Conservation (phyloP, 1,140 invertebrate species). For the Pseudomyrmex flavicornis region DNA sequence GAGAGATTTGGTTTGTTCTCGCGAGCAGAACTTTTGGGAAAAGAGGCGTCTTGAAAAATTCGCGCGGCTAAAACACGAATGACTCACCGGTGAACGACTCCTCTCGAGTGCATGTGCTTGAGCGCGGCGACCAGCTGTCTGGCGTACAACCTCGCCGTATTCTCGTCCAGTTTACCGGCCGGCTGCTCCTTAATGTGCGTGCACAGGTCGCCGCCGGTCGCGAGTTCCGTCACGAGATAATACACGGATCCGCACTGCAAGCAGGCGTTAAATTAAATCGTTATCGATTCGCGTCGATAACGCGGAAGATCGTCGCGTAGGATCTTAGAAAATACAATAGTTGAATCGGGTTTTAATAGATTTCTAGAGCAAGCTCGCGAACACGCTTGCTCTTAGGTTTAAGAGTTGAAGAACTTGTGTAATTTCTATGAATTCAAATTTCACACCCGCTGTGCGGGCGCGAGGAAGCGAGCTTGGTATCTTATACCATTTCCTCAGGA, state of each 20-base stretch:
- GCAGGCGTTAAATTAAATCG: slow-evolving; percentile 69
- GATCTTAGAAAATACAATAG: background rate
- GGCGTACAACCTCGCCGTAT: slow-evolving; percentile 86
- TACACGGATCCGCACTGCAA: slow-evolving; percentile 87
- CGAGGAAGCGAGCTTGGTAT: background rate
- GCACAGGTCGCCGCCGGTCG: slow-evolving; percentile 89
- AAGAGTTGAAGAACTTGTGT: background rate
- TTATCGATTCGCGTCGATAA: slow-evolving; percentile 35
- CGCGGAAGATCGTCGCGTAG: background rate
- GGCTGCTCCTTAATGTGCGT: slow-evolving; percentile 87
- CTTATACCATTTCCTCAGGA: background rate
- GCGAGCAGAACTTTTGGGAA: too few species aligned
- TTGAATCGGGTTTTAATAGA: background rate
- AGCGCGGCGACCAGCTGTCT: slow-evolving; percentile 89
- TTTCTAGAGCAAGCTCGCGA: background rate
- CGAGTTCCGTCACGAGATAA: slow-evolving; percentile 89
- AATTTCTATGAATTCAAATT: background rate
- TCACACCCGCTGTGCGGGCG: background rate
- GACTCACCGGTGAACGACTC: slow-evolving; percentile 89
- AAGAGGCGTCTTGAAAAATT: slow-evolving; percentile 9
- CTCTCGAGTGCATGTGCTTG: slow-evolving; percentile 88
- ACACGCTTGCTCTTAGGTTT: background rate
- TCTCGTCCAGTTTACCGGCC: slow-evolving; percentile 87
- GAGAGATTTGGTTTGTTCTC: too few species aligned
- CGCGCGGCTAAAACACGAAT: slow-evolving; percentile 10